These are phyloP conservation scores for Sarcophaga caerulescens DNA, from an alignment of 2,888 invertebrate genomes.

Conservation along the genomic window DNA sequence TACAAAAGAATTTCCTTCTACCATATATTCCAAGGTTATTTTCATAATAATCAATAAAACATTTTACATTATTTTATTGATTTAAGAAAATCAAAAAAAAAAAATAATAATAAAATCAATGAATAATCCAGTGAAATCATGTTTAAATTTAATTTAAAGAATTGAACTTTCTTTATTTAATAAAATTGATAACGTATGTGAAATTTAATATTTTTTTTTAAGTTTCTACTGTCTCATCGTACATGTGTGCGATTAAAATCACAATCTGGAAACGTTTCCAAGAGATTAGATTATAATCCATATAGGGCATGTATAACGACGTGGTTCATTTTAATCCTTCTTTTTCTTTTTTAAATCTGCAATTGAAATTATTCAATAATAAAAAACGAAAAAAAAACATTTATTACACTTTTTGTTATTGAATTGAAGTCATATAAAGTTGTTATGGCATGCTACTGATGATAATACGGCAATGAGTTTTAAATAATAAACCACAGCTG, in stretches of 20 bases:
- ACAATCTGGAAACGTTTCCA: slow-evolving; percentile 20
- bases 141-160: not conserved
- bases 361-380: too few relatives aligned
- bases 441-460: too few relatives aligned
- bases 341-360: not conserved
- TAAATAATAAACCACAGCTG: too few relatives aligned
- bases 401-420: too few relatives aligned
- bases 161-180: not conserved
- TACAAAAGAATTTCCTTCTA: too few relatives aligned
- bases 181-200: not conserved
- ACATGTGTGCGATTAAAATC: not conserved
- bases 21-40: too few relatives aligned
- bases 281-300: slow-evolving; percentile 19
- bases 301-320: not conserved
- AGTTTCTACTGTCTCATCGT: not conserved
- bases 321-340: not conserved
- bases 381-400: too few relatives aligned
- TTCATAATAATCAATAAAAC: too few relatives aligned
- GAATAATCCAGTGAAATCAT: not conserved
- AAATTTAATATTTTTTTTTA: not conserved
- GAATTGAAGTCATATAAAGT: too few relatives aligned
- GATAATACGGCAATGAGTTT: too few relatives aligned
- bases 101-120: not conserved
- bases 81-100: not conserved
- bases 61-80: not conserved